Conservation (phyloP, 2,888 invertebrate species). For the Polymixis flavicincta region DNA sequence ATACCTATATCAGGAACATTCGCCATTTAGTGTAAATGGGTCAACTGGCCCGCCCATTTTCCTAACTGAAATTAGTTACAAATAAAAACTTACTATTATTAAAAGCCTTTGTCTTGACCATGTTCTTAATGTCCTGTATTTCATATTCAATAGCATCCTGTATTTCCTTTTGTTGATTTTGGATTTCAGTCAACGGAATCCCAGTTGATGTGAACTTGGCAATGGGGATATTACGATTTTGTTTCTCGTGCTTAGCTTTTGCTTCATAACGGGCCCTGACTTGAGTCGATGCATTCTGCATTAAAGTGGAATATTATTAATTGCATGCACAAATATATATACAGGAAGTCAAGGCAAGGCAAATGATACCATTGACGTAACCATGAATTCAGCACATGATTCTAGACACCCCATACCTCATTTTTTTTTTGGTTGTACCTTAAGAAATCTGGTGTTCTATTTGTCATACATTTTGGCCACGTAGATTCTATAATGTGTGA, state of each 20-base stretch:
- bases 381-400: not conserved
- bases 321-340: not conserved
- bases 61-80: not conserved
- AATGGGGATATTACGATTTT: conserved; percentile 67
- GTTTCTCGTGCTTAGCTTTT: conserved; percentile 76
- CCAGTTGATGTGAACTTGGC: conserved; percentile 80
- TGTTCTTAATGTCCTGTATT: conserved; percentile 76
- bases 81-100: conserved; percentile 73
- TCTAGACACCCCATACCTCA: no score
- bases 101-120: conserved; percentile 75
- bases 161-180: conserved; percentile 71
- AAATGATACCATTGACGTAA: not conserved
- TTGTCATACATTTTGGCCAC: no score
- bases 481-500: no score
- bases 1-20: no score
- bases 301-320: not conserved
- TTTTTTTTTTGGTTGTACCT: not conserved
- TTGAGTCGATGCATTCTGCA: conserved; percentile 72
- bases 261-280: conserved; percentile 76
- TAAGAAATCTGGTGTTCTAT: not conserved
- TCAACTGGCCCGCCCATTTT: not conserved
- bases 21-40: no score
- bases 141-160: conserved; percentile 76
- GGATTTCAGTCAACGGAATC: conserved; percentile 73
- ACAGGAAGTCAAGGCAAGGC: no score